phyloP scores from a whole-genome alignment of 2,797 vertebrate species.

The Triplophysa yarkandensis region DNA sequence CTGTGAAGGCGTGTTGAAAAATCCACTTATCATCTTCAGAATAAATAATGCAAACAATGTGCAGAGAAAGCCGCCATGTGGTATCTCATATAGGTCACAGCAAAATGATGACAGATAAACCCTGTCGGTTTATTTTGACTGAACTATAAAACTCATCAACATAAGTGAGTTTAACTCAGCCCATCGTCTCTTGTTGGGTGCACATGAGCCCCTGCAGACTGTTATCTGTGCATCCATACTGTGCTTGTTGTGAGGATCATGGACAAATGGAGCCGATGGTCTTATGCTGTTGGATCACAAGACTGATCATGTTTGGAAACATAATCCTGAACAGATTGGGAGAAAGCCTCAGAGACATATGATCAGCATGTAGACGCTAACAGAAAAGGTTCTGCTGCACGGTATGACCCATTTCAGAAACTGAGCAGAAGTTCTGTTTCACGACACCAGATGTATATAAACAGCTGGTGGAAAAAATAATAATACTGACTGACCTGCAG shows the following conservation, averaged over 20 bases:
- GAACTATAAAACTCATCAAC: conserved; percentile 12
- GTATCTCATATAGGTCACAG: neutral
- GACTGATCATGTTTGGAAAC: conserved; percentile 53
- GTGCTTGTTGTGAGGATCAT: conserved; percentile 38
- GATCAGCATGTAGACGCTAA: conserved; percentile 37
- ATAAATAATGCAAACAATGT: neutral
- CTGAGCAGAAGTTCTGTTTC: conserved; percentile 16
- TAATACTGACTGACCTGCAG: neutral
- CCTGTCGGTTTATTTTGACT: neutral
- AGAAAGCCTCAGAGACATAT: conserved; percentile 52
- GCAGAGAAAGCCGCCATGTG: neutral
- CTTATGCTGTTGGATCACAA: conserved; percentile 50
- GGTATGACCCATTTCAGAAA: conserved; percentile 35
- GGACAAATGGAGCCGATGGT: conserved; percentile 32
- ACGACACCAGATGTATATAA: neutral
- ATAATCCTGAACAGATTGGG: conserved; percentile 61
- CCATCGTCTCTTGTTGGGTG: conserved; percentile 17
- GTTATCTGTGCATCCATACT: conserved; percentile 54
- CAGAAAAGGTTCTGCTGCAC: conserved; percentile 31
- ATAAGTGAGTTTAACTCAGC: conserved; percentile 6
- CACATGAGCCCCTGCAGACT: conserved; percentile 33
- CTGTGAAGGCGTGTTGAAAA: neutral
- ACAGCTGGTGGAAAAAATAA: neutral
- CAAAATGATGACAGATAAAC: neutral
- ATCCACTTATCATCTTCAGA: too few species aligned